Conservation (phyloP, 1,140 invertebrate genomes). For the Coelopa frigida region DNA sequence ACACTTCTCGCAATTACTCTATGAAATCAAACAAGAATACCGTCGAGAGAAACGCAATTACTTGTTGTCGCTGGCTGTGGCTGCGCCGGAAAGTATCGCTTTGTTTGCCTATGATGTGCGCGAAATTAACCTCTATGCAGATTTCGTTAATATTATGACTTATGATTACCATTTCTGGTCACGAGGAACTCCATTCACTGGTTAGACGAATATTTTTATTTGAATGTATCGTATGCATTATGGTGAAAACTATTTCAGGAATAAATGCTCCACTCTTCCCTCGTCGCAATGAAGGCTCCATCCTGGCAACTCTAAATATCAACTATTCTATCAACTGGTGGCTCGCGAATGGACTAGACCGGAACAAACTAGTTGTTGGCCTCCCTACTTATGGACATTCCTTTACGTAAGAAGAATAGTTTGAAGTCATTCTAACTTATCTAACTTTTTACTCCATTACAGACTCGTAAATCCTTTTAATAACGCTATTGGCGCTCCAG, state of each 20-base stretch:
- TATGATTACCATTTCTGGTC: constrained; percentile 83
- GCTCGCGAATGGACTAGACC: constrained; percentile 68
- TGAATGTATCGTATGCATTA: too few species aligned
- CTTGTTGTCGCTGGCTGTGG: constrained; percentile 67
- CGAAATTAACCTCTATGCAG: constrained; percentile 69
- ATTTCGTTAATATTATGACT: constrained; percentile 82
- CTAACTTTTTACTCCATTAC: constrained; percentile 17
- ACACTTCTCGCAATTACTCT: constrained; percentile 64
- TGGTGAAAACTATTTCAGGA: constrained; percentile 21
- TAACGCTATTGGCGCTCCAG: constrained; percentile 61
- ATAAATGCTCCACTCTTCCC: constrained; percentile 73
- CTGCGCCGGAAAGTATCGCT: constrained; percentile 63
- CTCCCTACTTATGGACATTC: constrained; percentile 86
- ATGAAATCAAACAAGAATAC: constrained; percentile 61
- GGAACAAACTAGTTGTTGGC: constrained; percentile 77
- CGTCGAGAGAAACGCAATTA: constrained; percentile 51
- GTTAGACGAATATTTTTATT: constrained; percentile 21
- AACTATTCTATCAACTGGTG: constrained; percentile 80
- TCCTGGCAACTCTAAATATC: constrained; percentile 67
- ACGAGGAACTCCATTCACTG: constrained; percentile 70
- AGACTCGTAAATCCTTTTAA: constrained; percentile 62
- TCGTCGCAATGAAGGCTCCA: constrained; percentile 53
- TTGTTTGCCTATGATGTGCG: constrained; percentile 68
- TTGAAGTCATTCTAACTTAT: not conserved
- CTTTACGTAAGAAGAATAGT: constrained; percentile 52